Conservation (phyloP, 2,113 vertebrate species). For the Gadus chalcogrammus region DNA sequence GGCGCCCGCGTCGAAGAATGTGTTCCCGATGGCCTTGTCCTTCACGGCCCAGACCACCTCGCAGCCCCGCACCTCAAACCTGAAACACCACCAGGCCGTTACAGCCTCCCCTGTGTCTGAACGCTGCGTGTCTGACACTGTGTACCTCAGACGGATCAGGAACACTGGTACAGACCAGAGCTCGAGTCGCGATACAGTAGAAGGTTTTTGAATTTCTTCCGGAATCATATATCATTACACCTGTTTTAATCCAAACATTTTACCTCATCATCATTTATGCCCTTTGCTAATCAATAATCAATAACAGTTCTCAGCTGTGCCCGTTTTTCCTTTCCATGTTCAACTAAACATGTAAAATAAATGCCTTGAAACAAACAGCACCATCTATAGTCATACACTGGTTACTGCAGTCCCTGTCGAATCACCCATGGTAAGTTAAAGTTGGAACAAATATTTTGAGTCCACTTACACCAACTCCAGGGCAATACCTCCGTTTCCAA, state of each 20-base stretch:
- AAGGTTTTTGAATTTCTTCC: no score
- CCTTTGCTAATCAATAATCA: no score
- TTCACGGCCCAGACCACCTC: constrained; percentile 96
- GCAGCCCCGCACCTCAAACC: constrained; percentile 88
- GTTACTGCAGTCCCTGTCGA: not conserved
- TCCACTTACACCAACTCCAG: constrained; percentile 91
- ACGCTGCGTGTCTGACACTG: not conserved
- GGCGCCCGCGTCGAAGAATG: constrained; percentile 93
- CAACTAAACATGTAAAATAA: no score
- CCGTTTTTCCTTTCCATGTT: no score
- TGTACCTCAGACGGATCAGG: not conserved
- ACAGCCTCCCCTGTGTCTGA: not conserved
- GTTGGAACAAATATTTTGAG: no score
- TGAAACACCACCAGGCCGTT: constrained; percentile 20
- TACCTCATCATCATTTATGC: no score
- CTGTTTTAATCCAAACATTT: no score
- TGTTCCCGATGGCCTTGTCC: constrained; percentile 94
- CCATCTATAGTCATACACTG: no score
- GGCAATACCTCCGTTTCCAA: constrained; percentile 96
- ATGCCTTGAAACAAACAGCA: no score
- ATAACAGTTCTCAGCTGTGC: no score
- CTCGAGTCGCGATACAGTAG: not conserved
- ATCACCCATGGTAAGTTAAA: no score
- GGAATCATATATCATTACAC: no score
- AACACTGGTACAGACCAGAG: not conserved